Base-by-base conservation (phyloP, 2,113 vertebrate genomes). In the human (Homo sapiens) region DNA sequence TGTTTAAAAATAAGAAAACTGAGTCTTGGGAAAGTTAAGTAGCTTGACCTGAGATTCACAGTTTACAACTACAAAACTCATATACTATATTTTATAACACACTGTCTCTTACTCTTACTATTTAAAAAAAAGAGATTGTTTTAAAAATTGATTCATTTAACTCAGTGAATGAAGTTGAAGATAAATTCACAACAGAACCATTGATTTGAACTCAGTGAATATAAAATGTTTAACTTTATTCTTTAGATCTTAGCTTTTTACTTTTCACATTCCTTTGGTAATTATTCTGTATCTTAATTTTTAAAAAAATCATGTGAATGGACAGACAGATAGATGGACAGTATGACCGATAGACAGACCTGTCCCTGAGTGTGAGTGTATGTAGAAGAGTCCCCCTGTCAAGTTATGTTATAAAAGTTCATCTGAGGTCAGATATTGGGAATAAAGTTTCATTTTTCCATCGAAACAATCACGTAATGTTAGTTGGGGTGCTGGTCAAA, bases 71-170 rank as follows among this genome's bases (percentile, higher is more conserved):
- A n/a, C 3, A 83, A 52, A 92, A 87, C 6, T 59, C 48, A 30
- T n/a, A 0, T 43, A 9, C 57, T 72, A 0, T 68, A 22, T 89
- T 68, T 91, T 80, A 35, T 94, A 30, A 27, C 48, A 72, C 5
- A 88, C 25, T 16, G 81, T 38, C 27, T 88, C 50, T 78, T 12
- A 30, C 27, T 88, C 50, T 78, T 12, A 30, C 57, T 76, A 2
- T 48, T 55, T 64, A 64, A 64, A 30, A 64, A 11, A 61, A 70
- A 90, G 38, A 89, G 68, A 68, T 66, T 9, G 18, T 68, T 82
- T 84, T 94, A 79, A 50, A 86, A 59, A 82, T 25, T 81, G 48
- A 70, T 92, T 92, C 23, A n/a, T 85, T 76, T 66, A 85, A 90
- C 8, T 73, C 72, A 48, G 64, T 30, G 61, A 64, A 64, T 45